A percentile compares a stretch with the other conserved stretches of the same genome.
These are phyloP conservation scores for Agonum fuliginosum DNA, from an alignment of 2,888 invertebrate species.

Conservation along the genomic window DNA sequence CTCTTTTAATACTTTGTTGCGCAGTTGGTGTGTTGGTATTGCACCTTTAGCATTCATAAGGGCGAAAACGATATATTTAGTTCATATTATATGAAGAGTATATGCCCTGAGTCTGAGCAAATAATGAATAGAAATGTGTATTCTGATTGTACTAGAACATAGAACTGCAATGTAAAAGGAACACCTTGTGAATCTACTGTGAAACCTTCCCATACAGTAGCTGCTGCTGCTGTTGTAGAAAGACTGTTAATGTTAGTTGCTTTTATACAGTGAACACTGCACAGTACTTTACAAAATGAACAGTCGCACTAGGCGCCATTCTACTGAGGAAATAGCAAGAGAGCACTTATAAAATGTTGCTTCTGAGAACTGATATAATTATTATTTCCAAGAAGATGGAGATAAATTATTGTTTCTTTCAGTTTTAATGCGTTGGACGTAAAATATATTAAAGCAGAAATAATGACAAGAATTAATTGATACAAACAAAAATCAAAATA, in stretches of 20 bases:
- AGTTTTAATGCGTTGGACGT: too few relatives aligned
- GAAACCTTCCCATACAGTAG: too few relatives aligned
- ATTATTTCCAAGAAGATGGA: neutral
- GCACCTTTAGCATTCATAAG: too few relatives aligned
- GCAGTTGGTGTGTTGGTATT: too few relatives aligned
- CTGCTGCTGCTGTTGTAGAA: slow-evolving; percentile 7
- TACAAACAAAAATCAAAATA: too few relatives aligned
- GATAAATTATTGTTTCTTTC: too few relatives aligned
- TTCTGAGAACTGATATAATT: slow-evolving; percentile 9
- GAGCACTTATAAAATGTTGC: neutral
- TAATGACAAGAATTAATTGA: too few relatives aligned
- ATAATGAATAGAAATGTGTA: slow-evolving; percentile 30
- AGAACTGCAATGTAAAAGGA: neutral
- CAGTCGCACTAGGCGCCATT: neutral
- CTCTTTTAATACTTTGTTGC: too few relatives aligned
- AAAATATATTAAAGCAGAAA: too few relatives aligned
- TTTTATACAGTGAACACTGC: slow-evolving; percentile 12
- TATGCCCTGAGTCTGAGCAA: neutral
- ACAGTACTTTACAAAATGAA: slow-evolving; percentile 30
- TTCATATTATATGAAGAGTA: neutral
- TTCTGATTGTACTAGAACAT: slow-evolving; percentile 23
- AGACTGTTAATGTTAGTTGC: slow-evolving; percentile 31
- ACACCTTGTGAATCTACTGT: slow-evolving; percentile 12
- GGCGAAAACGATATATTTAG: too few relatives aligned
- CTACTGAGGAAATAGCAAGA: neutral